Evolutionary conservation across 2,888 invertebrate species (phyloP).

Genomic region (Gnatocerus cornutus): DNA sequence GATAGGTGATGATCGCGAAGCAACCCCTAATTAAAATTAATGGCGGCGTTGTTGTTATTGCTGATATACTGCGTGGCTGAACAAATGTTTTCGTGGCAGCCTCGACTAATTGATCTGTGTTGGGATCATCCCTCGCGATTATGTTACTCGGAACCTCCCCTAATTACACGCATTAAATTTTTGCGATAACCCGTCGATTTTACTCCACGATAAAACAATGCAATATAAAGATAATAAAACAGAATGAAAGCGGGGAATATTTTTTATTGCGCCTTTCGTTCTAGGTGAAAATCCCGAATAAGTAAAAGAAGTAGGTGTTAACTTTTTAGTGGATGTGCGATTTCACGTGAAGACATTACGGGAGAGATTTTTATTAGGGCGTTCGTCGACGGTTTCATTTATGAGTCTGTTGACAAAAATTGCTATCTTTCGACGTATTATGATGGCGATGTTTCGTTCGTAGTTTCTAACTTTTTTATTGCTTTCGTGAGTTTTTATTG

Average conservation of each 20-base stretch:
- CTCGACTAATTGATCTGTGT: conserved; percentile 44
- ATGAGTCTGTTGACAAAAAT: conserved; percentile 58
- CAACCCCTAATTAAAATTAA: conserved; percentile 41
- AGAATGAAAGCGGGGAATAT: conserved; percentile 19
- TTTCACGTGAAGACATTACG: conserved; percentile 18
- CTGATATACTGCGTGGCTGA: conserved; percentile 25
- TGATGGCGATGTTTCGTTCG: conserved; percentile 34
- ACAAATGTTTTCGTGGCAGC: conserved; percentile 37
- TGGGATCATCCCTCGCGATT: conserved; percentile 25
- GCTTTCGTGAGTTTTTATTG: conserved; percentile 39
- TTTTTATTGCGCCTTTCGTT: conserved; percentile 31
- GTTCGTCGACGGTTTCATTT: conserved; percentile 50
- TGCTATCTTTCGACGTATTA: conserved; percentile 52
- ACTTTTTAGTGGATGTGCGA: conserved; percentile 41
- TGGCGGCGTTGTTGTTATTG: conserved; percentile 29
- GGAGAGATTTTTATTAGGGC: conserved; percentile 50
- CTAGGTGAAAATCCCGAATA: conserved; percentile 36
- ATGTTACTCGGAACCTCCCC: conserved; percentile 4
- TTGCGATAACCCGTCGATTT: conserved; percentile 13
- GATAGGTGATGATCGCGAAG: conserved; percentile 34
- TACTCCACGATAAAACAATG: conserved; percentile 34
- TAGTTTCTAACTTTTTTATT: conserved; percentile 41
- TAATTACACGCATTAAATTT: background rate
- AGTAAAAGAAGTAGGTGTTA: conserved; percentile 41
- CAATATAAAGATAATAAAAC: conserved; percentile 29